phyloP scores from a whole-genome alignment of 1,140 invertebrate genomes.

The Drosophila bocki region DNA sequence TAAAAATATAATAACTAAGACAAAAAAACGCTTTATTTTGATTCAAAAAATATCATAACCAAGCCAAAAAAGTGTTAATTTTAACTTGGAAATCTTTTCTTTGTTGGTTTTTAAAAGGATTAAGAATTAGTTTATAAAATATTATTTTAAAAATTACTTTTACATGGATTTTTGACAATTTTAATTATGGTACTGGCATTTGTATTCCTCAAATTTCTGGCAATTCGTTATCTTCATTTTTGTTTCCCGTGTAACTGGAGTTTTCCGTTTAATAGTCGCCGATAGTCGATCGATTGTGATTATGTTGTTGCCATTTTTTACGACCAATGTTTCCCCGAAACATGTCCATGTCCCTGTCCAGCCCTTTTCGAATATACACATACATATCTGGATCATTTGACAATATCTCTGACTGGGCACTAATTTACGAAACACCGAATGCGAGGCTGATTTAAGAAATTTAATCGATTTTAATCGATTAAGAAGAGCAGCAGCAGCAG shows the following conservation, averaged over 20 bases:
- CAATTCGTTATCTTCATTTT: not conserved
- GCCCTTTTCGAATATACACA: conserved; percentile 14
- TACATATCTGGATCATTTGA: conserved; percentile 48
- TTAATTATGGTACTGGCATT: no score
- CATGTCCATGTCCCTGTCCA: not conserved
- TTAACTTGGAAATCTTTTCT: no score
- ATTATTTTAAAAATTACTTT: no score
- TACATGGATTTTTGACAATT: no score
- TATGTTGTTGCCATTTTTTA: conserved; percentile 79
- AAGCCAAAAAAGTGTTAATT: no score
- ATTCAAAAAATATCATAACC: no score
- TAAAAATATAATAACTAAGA: no score
- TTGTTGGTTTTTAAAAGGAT: no score
- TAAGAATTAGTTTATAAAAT: no score
- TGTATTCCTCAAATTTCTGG: no score
- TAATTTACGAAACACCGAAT: conserved; percentile 79
- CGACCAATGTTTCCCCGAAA: conserved; percentile 37
- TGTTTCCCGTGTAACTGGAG: not conserved
- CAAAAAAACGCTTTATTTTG: no score
- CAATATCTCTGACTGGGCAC: conserved; percentile 68
- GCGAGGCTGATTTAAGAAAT: conserved; percentile 19
- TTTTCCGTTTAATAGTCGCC: conserved; percentile 62
- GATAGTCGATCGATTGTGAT: conserved; percentile 67
- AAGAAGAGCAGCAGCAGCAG: conserved; percentile 29
- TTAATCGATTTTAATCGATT: conserved; percentile 82